Conservation (phyloP, 1,140 invertebrate species). For the roundworm (Caenorhabditis elegans) region WBcel235 BX284603.4:4483001-4483500, state of each 20-base stretch:
- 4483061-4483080: too few relatives aligned
- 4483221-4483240: slow-evolving; percentile 31
- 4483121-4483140: background rate
- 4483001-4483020: too few relatives aligned
- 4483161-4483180: slow-evolving; percentile 16
- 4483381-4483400: background rate
- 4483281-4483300: background rate
- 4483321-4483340: background rate
- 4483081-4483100: too few relatives aligned
- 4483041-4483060: too few relatives aligned
- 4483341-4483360: background rate
- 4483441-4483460: too few relatives aligned
- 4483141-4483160: slow-evolving; percentile 2
- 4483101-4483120: background rate
- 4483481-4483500: too few relatives aligned
- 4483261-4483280: background rate
- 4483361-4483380: background rate
- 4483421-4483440: slow-evolving; percentile 1
- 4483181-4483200: background rate
- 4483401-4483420: slow-evolving; percentile 6
- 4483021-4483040: too few relatives aligned
- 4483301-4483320: slow-evolving; percentile 27
- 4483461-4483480: too few relatives aligned
- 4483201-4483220: background rate
- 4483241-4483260: slow-evolving; percentile 33